These are phyloP conservation scores for Ciconia maguari DNA, from an alignment of 2,113 vertebrate genomes.

Conservation along the genomic window DNA sequence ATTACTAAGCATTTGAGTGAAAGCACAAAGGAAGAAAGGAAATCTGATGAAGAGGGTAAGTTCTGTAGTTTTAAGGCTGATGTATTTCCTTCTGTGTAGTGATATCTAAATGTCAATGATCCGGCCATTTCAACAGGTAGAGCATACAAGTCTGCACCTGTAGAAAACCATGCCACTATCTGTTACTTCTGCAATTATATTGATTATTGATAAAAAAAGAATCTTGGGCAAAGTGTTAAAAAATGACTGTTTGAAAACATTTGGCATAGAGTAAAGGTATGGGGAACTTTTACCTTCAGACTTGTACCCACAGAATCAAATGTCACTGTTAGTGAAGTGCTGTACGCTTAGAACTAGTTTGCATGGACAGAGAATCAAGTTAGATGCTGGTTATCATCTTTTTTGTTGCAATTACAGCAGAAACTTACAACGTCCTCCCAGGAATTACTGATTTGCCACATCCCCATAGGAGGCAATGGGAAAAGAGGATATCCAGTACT, in stretches of 20 bases:
- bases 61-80: background rate
- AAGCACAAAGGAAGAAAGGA: slow-evolving; percentile 1
- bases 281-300: background rate
- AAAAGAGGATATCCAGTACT: slow-evolving; percentile 49
- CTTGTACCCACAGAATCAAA: background rate
- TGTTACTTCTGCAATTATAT: background rate
- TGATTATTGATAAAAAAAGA: background rate
- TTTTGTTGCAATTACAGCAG: background rate
- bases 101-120: background rate
- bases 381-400: background rate
- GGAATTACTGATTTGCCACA: background rate
- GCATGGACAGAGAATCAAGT: background rate
- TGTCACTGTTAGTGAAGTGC: background rate
- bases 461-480: slow-evolving; percentile 77
- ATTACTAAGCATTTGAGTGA: background rate
- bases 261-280: background rate
- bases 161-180: background rate
- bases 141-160: background rate
- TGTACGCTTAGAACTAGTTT: background rate
- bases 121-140: background rate
- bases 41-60: slow-evolving; percentile 42
- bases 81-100: background rate
- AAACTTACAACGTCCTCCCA: background rate
- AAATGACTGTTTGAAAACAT: background rate
- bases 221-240: background rate